phyloP scores from a whole-genome alignment of 2,888 invertebrate species.

The Epinotia nisella region DNA sequence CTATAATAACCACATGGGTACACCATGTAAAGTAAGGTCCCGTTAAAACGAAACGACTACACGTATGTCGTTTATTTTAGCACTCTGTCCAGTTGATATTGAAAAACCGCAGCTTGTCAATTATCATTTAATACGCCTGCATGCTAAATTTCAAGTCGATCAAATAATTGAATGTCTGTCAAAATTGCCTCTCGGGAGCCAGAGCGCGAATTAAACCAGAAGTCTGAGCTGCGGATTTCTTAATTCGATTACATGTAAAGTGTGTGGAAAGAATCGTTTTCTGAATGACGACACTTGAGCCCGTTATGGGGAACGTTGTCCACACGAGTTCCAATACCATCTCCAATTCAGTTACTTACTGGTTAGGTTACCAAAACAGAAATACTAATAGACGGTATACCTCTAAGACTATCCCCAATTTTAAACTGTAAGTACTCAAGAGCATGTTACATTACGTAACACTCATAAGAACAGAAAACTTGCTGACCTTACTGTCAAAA shows the following conservation, averaged over 20 bases:
- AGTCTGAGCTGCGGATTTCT: slow-evolving; percentile 20
- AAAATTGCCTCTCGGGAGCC: slow-evolving; percentile 7
- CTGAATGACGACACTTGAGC: neutral
- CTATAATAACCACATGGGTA: too few relatives aligned
- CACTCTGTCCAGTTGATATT: neutral
- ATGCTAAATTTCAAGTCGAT: slow-evolving; percentile 24
- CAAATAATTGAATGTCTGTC: slow-evolving; percentile 28
- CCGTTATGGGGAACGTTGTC: slow-evolving; percentile 7
- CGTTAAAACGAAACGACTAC: neutral
- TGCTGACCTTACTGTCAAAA: slow-evolving; percentile 68
- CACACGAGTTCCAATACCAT: neutral
- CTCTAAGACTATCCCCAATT: neutral
- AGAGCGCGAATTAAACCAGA: slow-evolving; percentile 6
- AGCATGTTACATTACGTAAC: slow-evolving; percentile 12
- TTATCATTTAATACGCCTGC: slow-evolving; percentile 26
- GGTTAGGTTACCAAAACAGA: neutral
- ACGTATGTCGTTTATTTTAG: neutral
- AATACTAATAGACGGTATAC: neutral
- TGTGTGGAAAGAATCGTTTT: slow-evolving; percentile 25
- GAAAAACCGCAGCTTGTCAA: slow-evolving; percentile 11
- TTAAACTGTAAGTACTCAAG: neutral
- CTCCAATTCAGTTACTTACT: too few relatives aligned
- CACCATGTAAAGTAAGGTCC: neutral
- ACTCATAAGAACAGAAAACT: slow-evolving; percentile 66
- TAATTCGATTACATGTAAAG: slow-evolving; percentile 29